A percentile compares a stretch with the other conserved stretches of the same genome.
phyloP scores from a whole-genome alignment of 2,797 vertebrate species.

The Enteromius afrohamiltoni region DNA sequence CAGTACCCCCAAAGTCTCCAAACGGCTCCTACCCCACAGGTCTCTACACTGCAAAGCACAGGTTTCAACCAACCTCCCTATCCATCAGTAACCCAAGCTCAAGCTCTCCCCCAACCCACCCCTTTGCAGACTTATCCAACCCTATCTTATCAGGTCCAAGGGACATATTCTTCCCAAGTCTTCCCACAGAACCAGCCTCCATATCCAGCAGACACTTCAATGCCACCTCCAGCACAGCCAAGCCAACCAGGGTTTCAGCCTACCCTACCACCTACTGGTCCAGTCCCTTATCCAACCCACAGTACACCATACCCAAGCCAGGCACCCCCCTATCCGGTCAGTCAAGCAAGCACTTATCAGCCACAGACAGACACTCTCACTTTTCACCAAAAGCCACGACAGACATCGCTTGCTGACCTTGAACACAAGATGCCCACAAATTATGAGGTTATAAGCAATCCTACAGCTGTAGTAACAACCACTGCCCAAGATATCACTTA shows the following conservation, averaged over 20 bases:
- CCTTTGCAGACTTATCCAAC: constrained; percentile 83
- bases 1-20: constrained; percentile 83
- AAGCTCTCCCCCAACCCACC: constrained; percentile 86
- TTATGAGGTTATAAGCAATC: constrained; percentile 90
- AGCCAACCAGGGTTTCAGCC: constrained; percentile 86
- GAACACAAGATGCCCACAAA: constrained; percentile 97
- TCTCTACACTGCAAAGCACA: constrained; percentile 74
- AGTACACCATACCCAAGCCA: constrained; percentile 84
- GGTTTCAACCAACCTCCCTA: constrained; percentile 84
- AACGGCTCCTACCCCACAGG: constrained; percentile 71
- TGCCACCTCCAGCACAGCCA: constrained; percentile 76
- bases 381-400: constrained; percentile 88
- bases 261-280: constrained; percentile 72
- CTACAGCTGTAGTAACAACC: constrained; percentile 84
- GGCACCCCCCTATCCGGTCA: constrained; percentile 78
- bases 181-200: constrained; percentile 81
- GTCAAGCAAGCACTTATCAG: constrained; percentile 85
- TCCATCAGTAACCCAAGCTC: constrained; percentile 80
- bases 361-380: constrained; percentile 81
- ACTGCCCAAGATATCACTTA: constrained; percentile 83
- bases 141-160: constrained; percentile 82
- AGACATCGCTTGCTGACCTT: constrained; percentile 92
- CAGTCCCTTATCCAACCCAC: constrained; percentile 87
- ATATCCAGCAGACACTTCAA: constrained; percentile 85
- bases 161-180: constrained; percentile 81